A percentile compares a stretch with the other conserved stretches of the same genome.
phyloP scores from a whole-genome alignment of 2,797 vertebrate species.

The Lates japonicus region DNA sequence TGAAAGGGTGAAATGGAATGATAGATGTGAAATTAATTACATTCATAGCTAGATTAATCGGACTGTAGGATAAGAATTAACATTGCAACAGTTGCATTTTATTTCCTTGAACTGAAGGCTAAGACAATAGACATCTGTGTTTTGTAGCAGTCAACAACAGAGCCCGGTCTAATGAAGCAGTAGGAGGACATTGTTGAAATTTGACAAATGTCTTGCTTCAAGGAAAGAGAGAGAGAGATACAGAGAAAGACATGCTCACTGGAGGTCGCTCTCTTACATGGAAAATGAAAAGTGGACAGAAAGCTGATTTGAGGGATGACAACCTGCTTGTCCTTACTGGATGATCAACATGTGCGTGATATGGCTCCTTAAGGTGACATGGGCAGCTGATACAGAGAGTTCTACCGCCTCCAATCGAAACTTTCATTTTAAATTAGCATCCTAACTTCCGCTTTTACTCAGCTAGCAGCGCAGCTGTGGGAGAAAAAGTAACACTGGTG shows the following conservation, averaged over 20 bases:
- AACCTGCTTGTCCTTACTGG: conserved; percentile 85
- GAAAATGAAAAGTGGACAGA: conserved; percentile 85
- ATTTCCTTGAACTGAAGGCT: conserved; percentile 32
- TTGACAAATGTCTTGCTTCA: conserved; percentile 77
- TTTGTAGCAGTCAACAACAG: conserved; percentile 43
- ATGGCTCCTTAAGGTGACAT: conserved; percentile 78
- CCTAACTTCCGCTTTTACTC: conserved; percentile 71
- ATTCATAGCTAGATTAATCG: conserved; percentile 37
- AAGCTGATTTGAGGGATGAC: conserved; percentile 82
- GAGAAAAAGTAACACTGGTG: conserved; percentile 63
- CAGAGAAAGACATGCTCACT: conserved; percentile 72
- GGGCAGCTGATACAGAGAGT: conserved; percentile 67
- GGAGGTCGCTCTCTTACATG: conserved; percentile 77
- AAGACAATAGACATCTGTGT: conserved; percentile 54
- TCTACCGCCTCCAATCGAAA: conserved; percentile 71
- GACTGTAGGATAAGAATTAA: conserved; percentile 25
- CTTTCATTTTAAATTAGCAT: conserved; percentile 84
- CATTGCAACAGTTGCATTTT: conserved; percentile 31
- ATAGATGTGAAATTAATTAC: conserved; percentile 38
- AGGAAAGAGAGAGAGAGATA: conserved; percentile 62
- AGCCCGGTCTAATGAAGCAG: conserved; percentile 63
- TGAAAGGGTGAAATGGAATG: conserved; percentile 33
- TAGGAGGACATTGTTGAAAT: conserved; percentile 68
- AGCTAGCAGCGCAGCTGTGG: conserved; percentile 68
- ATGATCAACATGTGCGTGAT: conserved; percentile 83